These are phyloP conservation scores for Micoletzkya japonica DNA, from an alignment of 2,888 invertebrate species.

Conservation along the genomic window DNA sequence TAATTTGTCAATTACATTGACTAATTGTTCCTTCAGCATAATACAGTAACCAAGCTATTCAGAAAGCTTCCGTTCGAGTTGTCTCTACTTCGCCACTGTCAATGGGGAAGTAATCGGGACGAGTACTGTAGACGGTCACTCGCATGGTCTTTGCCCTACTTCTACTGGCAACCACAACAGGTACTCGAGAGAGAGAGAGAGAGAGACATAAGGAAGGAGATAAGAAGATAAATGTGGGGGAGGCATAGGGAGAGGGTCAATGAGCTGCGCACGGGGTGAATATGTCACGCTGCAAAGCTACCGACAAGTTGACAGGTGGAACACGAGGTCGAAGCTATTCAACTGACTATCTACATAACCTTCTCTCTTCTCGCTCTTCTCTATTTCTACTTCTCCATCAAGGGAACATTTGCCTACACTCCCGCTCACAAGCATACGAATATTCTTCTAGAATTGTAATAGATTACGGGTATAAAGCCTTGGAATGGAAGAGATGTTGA, in stretches of 20 bases:
- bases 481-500: not conserved
- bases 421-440: not conserved
- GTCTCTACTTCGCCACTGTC: slow-evolving; percentile 43
- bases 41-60: slow-evolving; percentile 8
- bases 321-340: slow-evolving; percentile 44
- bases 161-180: slow-evolving; percentile 45
- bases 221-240: too few species aligned
- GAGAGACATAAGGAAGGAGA: too few species aligned
- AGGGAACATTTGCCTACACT: slow-evolving; percentile 36
- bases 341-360: slow-evolving; percentile 40
- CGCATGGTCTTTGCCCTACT: slow-evolving; percentile 41
- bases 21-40: not conserved
- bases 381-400: slow-evolving; percentile 48
- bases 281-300: too few species aligned
- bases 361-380: slow-evolving; percentile 38
- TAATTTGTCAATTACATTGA: not conserved
- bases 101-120: slow-evolving; percentile 31
- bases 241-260: too few species aligned
- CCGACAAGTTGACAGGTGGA: slow-evolving; percentile 31
- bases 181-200: too few species aligned
- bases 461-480: not conserved
- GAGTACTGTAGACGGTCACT: not conserved
- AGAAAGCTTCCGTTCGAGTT: slow-evolving; percentile 25
- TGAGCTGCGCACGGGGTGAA: too few species aligned
- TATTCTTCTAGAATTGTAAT: not conserved